Evolutionary conservation across 92 coral and sea anemone genomes (phyloP), one percentile per base, ranked within the genome.

Genomic region (Blastomussa wellsi): DNA sequence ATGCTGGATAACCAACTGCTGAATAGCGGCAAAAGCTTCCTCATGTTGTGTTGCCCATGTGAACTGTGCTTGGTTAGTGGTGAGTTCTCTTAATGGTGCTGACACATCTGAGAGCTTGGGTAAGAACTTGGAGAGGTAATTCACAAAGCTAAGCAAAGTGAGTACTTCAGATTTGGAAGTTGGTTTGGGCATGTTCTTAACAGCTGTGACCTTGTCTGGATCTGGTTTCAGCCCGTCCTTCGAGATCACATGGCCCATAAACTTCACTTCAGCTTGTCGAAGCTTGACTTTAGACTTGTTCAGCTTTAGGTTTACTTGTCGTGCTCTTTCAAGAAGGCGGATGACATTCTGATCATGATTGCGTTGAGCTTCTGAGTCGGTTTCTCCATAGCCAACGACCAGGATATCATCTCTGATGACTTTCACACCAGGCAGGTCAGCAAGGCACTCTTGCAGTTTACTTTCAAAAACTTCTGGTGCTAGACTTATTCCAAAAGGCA

Each of bases 391-490:
- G 14, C 89, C 89, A 20, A 84, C 81, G 15, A 85, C 89, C 64
- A 89, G 60, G 12, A 84, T 52, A 72, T 88, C 88, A 53, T 65
- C 71, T 82, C 88, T 76, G 19, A 90, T 19, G 38, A 85, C 67
- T 38, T 79, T 38, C 37, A 89, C 86, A 28, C 92, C 86, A 41
- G 52, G 66, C 15, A 90, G 74, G 36, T 77, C 84, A 38, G 68
- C 74, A 5, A 81, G 39, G 39, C 85, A 73, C 79, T 90, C 92
- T 33, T 89, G 89, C 19, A 90, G 80, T 37, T 48, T 76, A 55
- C 84, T 55, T 76, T 90, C 90, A 69, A 86, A 85, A 31, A 80
- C 90, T 76, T 90, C 88, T 20, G 93, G 93, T 24, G 93, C 93
- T 16, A 82, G 69, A 57, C 57, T 90, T 13, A 90, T 74, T 6